phyloP scores from a whole-genome alignment of 2,888 invertebrate species.

The Cerastis leucographa region DNA sequence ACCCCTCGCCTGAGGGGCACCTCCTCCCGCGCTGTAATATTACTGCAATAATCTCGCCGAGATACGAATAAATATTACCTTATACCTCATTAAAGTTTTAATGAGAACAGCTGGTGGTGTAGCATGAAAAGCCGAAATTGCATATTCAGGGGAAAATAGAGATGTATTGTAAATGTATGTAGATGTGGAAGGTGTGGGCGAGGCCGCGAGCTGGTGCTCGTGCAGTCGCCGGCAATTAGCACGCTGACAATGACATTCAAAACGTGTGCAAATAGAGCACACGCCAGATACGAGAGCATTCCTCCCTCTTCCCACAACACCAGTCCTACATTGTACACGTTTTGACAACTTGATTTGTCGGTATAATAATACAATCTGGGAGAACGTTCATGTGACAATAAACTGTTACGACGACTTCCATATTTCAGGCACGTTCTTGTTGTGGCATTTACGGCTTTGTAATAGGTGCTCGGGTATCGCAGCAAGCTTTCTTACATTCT shows the following conservation, averaged over 20 bases:
- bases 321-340: constrained; percentile 44
- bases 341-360: constrained; percentile 64
- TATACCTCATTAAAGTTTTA: constrained; percentile 72
- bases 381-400: constrained; percentile 61
- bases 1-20: constrained; percentile 63
- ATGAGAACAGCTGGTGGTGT: constrained; percentile 67
- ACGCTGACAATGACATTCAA: constrained; percentile 89
- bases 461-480: constrained; percentile 55
- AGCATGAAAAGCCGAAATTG: constrained; percentile 70
- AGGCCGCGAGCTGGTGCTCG: constrained; percentile 61
- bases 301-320: constrained; percentile 65
- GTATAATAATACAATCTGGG: constrained; percentile 65
- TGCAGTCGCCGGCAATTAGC: constrained; percentile 83
- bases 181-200: constrained; percentile 64
- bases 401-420: constrained; percentile 62
- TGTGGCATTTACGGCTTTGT: constrained; percentile 65
- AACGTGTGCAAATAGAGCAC: constrained; percentile 86
- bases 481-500: constrained; percentile 42
- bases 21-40: constrained; percentile 61
- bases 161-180: constrained; percentile 72
- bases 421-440: constrained; percentile 66
- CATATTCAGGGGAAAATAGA: constrained; percentile 71
- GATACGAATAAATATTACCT: constrained; percentile 66
- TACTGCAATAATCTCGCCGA: constrained; percentile 63
- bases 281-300: constrained; percentile 66